phyloP scores from a whole-genome alignment of 2,797 vertebrate species.

The Martes flavigula region DNA sequence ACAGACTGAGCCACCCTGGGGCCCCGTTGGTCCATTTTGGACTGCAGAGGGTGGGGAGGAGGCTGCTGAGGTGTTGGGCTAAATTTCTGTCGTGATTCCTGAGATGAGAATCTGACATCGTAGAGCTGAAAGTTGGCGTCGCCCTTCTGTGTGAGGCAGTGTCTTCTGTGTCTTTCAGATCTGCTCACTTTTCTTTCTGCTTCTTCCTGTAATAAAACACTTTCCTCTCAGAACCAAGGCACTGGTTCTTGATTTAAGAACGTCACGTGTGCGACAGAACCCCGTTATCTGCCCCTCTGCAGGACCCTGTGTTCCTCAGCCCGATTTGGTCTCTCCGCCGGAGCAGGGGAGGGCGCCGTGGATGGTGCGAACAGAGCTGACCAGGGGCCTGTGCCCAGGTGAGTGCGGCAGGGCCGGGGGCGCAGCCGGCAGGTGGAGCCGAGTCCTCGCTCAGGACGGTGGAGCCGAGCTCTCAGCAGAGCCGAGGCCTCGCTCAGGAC shows the following conservation, averaged over 20 bases:
- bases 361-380: not conserved
- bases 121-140: not conserved
- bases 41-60: fast-evolving
- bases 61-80: not conserved
- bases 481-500: fast-evolving
- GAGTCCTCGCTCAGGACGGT: fast-evolving
- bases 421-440: fast-evolving
- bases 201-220: not conserved
- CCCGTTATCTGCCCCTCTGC: not conserved
- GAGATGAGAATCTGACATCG: not conserved
- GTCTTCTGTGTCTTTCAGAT: not conserved
- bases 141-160: fast-evolving
- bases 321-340: not conserved
- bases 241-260: not conserved
- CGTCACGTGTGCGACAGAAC: not conserved
- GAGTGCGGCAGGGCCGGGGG: not conserved
- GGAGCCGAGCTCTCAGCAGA: not conserved
- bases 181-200: not conserved
- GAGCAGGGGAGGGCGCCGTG: not conserved
- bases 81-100: not conserved
- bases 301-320: not conserved
- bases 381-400: not conserved
- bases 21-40: not conserved
- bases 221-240: not conserved
- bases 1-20: not conserved